Conservation (phyloP, 2,797 vertebrate species). For the Rhynchonycteris naso region DNA sequence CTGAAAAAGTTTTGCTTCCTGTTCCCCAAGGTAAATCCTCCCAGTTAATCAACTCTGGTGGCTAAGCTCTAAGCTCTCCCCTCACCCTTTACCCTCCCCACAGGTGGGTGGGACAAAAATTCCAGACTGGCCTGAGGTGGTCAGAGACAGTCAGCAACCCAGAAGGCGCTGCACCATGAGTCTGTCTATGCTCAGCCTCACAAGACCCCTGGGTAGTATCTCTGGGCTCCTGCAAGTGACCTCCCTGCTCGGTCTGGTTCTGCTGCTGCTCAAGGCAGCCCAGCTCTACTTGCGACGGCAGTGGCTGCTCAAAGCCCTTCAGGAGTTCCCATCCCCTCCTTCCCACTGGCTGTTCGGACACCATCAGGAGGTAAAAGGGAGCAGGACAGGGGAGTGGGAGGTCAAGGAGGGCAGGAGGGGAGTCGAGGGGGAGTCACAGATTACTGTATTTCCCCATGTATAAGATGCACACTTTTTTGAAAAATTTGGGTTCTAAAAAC, state of each 20-base stretch:
- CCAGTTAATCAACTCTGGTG: background rate
- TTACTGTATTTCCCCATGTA: too few species aligned
- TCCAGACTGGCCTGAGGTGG: background rate
- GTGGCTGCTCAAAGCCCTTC: conserved; percentile 78
- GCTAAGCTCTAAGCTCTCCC: background rate
- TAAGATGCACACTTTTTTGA: too few species aligned
- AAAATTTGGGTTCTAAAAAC: too few species aligned
- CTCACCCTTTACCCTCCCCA: background rate
- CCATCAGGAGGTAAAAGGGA: background rate
- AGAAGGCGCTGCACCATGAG: background rate
- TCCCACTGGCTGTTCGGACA: background rate
- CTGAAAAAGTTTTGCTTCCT: background rate
- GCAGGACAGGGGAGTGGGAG: fast-evolving
- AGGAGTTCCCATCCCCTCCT: conserved; percentile 25
- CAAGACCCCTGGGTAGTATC: conserved; percentile 49
- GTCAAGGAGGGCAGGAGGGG: too few species aligned
- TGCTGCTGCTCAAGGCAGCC: conserved; percentile 81
- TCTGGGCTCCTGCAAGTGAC: conserved; percentile 71
- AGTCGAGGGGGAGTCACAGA: too few species aligned
- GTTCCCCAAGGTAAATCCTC: background rate
- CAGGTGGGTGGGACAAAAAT: background rate
- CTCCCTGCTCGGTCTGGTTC: conserved; percentile 79
- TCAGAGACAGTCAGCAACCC: background rate
- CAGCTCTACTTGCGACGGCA: conserved; percentile 81
- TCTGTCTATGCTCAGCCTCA: background rate